These are phyloP conservation scores for Oncorhynchus kisutch DNA, from an alignment of 2,113 vertebrate genomes.

Conservation along the genomic window DNA sequence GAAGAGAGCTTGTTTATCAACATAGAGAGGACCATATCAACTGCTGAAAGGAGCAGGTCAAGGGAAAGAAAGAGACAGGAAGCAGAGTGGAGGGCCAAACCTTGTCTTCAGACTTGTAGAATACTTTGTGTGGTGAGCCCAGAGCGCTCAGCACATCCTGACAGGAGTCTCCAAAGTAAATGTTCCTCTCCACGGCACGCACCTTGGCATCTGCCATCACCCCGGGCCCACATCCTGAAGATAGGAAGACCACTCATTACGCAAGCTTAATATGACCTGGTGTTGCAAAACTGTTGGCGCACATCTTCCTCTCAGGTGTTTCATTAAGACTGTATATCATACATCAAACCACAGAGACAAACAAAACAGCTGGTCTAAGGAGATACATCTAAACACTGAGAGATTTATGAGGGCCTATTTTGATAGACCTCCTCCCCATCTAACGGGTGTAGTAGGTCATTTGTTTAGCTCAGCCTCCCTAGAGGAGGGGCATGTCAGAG, in stretches of 20 bases:
- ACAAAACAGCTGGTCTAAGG: no score
- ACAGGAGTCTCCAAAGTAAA: slow-evolving; percentile 96
- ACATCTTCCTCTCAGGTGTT: no score
- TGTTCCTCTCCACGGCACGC: slow-evolving; percentile 86
- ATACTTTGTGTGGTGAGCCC: slow-evolving; percentile 96
- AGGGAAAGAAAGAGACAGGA: neutral
- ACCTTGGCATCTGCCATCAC: slow-evolving; percentile 91
- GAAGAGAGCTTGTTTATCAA: no score
- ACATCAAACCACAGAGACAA: neutral
- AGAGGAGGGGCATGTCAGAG: no score
- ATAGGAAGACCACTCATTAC: neutral
- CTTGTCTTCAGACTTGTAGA: slow-evolving; percentile 99
- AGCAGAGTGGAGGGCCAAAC: slow-evolving; percentile 53
- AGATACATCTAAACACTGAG: no score
- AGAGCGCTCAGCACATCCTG: slow-evolving; percentile 94
- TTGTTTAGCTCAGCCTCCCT: no score
- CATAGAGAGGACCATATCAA: neutral
- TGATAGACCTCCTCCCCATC: no score
- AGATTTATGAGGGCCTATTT: no score
- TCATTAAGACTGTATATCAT: neutral
- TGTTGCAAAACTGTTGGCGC: no score
- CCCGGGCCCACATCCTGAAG: slow-evolving; percentile 83
- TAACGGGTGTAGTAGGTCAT: no score
- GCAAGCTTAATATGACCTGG: neutral
- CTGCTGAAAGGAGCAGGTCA: neutral